Percentiles rank a stretch among this genome's conserved stretches.
phyloP scores from a whole-genome alignment of 2,113 vertebrate species.

The Antechinus stuartii region DNA sequence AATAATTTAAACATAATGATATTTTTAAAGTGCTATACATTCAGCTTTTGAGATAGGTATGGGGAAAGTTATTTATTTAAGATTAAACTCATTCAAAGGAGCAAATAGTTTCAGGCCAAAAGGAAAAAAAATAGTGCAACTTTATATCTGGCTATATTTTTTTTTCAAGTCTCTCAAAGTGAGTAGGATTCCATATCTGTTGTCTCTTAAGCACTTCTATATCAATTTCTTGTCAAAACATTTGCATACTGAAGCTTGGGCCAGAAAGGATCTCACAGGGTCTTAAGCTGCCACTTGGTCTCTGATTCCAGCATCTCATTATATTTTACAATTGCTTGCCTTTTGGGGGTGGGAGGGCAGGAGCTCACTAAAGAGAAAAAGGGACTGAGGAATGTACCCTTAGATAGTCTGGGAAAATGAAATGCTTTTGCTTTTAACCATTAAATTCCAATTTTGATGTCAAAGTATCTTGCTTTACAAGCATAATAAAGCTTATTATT shows the following conservation, averaged over 20 bases:
- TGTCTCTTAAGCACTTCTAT: neutral
- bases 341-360: neutral
- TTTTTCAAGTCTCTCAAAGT: neutral
- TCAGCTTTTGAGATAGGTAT: neutral
- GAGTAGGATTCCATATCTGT: neutral
- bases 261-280: neutral
- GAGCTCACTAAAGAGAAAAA: neutral
- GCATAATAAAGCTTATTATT: constrained; percentile 35
- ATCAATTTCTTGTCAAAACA: constrained; percentile 19
- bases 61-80: constrained; percentile 4
- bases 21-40: neutral
- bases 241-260: neutral
- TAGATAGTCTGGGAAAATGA: neutral
- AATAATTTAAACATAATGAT: neutral
- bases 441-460: neutral
- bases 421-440: constrained; percentile 20
- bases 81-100: neutral
- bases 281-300: neutral
- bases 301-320: constrained; percentile 5
- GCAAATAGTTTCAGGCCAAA: constrained; percentile 4
- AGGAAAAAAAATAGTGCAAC: constrained; percentile 15
- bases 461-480: constrained; percentile 35
- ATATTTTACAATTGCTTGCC: neutral
- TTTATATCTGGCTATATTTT: neutral
- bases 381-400: neutral